Base-by-base conservation (phyloP, 23 tunicate species). In the Halocynthia roretzi region DNA sequence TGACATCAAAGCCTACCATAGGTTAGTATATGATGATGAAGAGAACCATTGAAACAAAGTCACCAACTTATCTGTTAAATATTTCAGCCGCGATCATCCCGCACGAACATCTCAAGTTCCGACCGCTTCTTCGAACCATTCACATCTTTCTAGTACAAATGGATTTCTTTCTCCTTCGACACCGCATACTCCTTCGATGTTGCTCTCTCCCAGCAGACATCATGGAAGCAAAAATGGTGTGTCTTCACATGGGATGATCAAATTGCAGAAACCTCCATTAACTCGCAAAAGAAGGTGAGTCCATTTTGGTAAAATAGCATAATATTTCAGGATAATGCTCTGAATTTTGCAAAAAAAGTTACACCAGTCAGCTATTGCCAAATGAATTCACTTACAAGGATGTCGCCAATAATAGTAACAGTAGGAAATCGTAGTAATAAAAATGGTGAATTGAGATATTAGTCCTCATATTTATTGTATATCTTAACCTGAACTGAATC, bases 1-100 rank as follows among this genome's bases (percentile, higher is more conserved):
- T 69, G 98, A 92, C n/a, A 92, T 92, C 67, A 86, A 80, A 69
- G 98, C 98, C 66, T 92, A 92, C 71, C 92, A 83, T 68, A 87
- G 83, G 98, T 92, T 56, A 64, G 96, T 76, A 15, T 31, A 31
- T 17, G 64, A 60, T 60, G 64, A 60, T 15, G 17, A 18, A 15
- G 64, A 50, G 40, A 67, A 21, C 23, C 48, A 67, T 10, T 14
- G 17, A 10, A n/a, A n/a, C 12, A 31, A 11, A 14, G 15, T 71
- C 15, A 40, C 76, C 5, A 71, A 19, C 62, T 44, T 10, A 14
- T 71, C 62, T 5, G 15, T 19, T 48, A 40, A 15, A 15, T 14
- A 14, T 65, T 65, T 65, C 70, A 65, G 70, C 19, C 70, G 31
- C 31, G 70, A 65, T 10, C 18, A 40, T 10, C 70, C n/a, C 10